phyloP scores from a whole-genome alignment of 2,888 invertebrate genomes.

The Melanostoma mellinum region DNA sequence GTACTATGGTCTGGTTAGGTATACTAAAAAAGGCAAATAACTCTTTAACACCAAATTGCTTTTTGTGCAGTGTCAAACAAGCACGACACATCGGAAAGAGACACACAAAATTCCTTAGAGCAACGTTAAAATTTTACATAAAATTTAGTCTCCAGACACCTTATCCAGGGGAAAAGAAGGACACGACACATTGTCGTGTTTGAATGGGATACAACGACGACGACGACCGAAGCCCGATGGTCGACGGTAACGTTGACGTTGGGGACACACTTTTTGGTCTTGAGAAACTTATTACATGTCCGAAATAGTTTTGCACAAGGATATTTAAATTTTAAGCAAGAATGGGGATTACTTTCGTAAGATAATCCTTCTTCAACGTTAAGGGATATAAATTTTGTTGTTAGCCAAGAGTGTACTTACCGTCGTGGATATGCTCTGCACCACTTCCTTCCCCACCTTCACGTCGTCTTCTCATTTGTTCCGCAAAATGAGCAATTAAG shows the following conservation, averaged over 20 bases:
- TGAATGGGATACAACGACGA: neutral
- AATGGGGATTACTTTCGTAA: constrained; percentile 10
- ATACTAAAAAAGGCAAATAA: constrained; percentile 50
- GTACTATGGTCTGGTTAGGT: neutral
- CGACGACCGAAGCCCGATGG: neutral
- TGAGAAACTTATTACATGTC: constrained; percentile 23
- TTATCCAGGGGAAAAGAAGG: neutral
- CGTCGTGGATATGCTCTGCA: constrained; percentile 81
- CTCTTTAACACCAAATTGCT: constrained; percentile 68
- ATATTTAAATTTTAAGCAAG: constrained; percentile 37
- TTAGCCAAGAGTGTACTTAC: constrained; percentile 75
- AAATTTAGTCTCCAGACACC: constrained; percentile 38
- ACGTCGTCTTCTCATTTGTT: constrained; percentile 87
- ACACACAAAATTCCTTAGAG: constrained; percentile 41
- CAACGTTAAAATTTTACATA: constrained; percentile 62
- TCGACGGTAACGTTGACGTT: neutral
- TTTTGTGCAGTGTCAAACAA: constrained; percentile 69
- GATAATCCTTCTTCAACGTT: neutral
- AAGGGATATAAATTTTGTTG: neutral
- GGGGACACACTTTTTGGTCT: constrained; percentile 1
- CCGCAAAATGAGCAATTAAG: constrained; percentile 91
- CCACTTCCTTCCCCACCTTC: constrained; percentile 81
- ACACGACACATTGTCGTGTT: neutral
- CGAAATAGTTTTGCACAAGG: constrained; percentile 20
- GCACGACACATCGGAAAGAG: constrained; percentile 50